A percentile compares a stretch with the other conserved stretches of the same genome.
Evolutionary conservation across 1,140 invertebrate genomes (phyloP).

Genomic region (Belonocnema kinseyi): DNA sequence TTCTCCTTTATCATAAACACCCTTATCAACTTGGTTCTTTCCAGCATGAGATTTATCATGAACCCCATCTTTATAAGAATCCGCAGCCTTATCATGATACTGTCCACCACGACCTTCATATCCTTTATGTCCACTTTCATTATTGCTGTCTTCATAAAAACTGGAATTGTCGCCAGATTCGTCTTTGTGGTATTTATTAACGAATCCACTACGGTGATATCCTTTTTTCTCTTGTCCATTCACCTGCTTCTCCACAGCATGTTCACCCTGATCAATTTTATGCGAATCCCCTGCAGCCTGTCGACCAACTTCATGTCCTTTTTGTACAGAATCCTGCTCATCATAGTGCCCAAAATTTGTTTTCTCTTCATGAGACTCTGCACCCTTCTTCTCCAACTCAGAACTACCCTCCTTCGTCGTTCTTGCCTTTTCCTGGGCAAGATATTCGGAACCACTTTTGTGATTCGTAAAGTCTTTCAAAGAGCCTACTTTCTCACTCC

Average conservation of each 20-base stretch:
- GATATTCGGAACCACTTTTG: constrained; percentile 38
- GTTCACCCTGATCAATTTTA: constrained; percentile 49
- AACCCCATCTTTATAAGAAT: constrained; percentile 73
- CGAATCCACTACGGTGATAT: constrained; percentile 80
- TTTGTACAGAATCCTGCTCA: constrained; percentile 45
- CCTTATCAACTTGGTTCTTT: constrained; percentile 70
- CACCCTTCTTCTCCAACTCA: constrained; percentile 41
- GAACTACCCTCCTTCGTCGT: constrained; percentile 40
- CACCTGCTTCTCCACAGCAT: constrained; percentile 43
- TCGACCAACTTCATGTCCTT: constrained; percentile 50
- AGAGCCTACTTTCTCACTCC: constrained; percentile 21
- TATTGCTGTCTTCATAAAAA: constrained; percentile 79
- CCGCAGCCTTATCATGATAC: constrained; percentile 72
- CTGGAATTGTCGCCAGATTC: constrained; percentile 81
- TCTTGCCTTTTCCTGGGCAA: constrained; percentile 44
- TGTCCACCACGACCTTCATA: constrained; percentile 74
- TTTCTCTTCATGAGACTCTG: constrained; percentile 42
- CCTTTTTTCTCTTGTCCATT: constrained; percentile 77
- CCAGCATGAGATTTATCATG: constrained; percentile 70
- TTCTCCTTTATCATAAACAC: constrained; percentile 74
- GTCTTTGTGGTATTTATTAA: constrained; percentile 81
- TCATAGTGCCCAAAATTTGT: constrained; percentile 50
- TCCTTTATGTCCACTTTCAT: constrained; percentile 76
- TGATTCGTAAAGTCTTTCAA: constrained; percentile 38
- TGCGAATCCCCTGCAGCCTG: constrained; percentile 46